Base-by-base conservation (phyloP, 2,797 vertebrate genomes). In the Sebastes wilsoni region DNA sequence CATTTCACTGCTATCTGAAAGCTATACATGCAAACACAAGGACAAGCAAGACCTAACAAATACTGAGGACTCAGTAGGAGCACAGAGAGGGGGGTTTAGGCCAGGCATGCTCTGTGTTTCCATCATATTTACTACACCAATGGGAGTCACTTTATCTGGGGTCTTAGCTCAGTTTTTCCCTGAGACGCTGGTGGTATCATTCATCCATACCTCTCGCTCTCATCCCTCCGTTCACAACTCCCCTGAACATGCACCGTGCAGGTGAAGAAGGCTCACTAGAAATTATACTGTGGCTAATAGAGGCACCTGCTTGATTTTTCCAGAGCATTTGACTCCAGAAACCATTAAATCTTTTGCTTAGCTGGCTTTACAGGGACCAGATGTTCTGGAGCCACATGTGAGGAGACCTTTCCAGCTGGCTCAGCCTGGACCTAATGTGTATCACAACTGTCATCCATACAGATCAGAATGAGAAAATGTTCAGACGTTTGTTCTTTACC, bases 241-340 rank as follows among this genome's bases (percentile, higher is more conserved):
- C 72, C 68, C 49, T 38, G 58, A 80, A 85, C 65, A 32, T 79
- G 42, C 18, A 49, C 60, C 11, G 23, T 36, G 58, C 81, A 82
- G 84, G 72, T 87, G 81, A 87, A 78, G 72, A 81, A 20, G 34
- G 25, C 76, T 73, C 75, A 72, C 81, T 60, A 69, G 70, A 89
- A 86, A 77, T 79, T 11, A 87, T 62, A 76, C 52, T 81, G 64
- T 38, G n/a, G 49, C 82, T 64, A 67, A 84, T 79, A 65, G 58
- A 79, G 80, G 5, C 79, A 88, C 84, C 86, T 88, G 84, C 83
- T 83, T 62, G 69, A 81, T 60, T 87, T 89, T 91, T 92, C 87
- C 88, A 88, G 75, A 87, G 69, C 60, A 74, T 89, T 87, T 89
- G 81, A 89, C 77, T 81, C 42, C 55, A 90, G 65, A 89, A 83